A percentile compares a stretch with the other conserved stretches of the same genome.
Evolutionary conservation across 1,140 invertebrate genomes (phyloP).

Genomic region (Calycopis cecrops): DNA sequence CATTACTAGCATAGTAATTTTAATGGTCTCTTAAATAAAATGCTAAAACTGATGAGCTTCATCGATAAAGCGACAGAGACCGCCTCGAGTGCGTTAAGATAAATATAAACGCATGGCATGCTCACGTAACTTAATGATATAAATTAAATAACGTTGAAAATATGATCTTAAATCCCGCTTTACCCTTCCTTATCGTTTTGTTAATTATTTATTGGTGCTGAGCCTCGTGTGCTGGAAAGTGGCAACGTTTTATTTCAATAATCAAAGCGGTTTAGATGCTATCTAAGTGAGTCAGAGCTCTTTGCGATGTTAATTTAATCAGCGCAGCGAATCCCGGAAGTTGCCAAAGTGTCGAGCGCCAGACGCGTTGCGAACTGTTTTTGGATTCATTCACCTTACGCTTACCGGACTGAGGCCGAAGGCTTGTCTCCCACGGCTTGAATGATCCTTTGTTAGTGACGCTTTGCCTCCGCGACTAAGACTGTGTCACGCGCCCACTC

Average conservation of each 20-base stretch:
- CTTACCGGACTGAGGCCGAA: constrained; percentile 43
- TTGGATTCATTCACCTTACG: constrained; percentile 57
- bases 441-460: constrained; percentile 65
- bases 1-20: no score
- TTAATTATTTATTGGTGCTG: constrained; percentile 10
- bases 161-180: constrained; percentile 6
- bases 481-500: constrained; percentile 47
- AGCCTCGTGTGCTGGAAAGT: constrained; percentile 10
- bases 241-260: constrained; percentile 8
- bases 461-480: constrained; percentile 53
- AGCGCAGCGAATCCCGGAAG: constrained; percentile 6
- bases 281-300: not conserved
- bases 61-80: not conserved
- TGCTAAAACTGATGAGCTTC: not conserved
- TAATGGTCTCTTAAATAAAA: not conserved
- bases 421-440: constrained; percentile 51
- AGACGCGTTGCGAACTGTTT: constrained; percentile 37
- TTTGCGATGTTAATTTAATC: constrained; percentile 9
- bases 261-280: constrained; percentile 1
- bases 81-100: not conserved
- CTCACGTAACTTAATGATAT: not conserved
- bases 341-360: constrained; percentile 20
- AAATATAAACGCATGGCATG: not conserved
- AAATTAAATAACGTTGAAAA: not conserved
- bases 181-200: constrained; percentile 12